Evolutionary conservation across 2,888 invertebrate species (phyloP), one percentile per base, ranked within the genome.

Genomic region (Lydus trimaculatus): DNA sequence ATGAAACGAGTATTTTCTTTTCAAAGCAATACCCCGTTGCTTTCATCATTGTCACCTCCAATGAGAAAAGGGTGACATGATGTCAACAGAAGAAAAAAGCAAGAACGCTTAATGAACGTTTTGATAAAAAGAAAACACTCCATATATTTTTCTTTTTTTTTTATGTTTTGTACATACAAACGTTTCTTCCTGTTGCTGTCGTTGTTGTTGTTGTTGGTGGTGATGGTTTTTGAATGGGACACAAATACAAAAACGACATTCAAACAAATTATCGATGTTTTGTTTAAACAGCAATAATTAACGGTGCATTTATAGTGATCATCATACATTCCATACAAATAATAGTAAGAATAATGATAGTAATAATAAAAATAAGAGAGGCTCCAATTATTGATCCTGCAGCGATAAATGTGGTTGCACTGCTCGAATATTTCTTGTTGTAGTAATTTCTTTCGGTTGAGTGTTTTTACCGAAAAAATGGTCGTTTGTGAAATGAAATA

Each of bases 401-500:
- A 11, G n/a, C 48, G 11, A 48, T 48, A 48, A 20, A 48, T 20
- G 20, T 48, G 20, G 20, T 23, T 48, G 48, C 48, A 43, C 5
- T 43, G 11, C 17, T 15, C 43, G 43, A 43, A 43, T 43, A 43
- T 43, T 43, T 43, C 43, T 43, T 43, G 17, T 43, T 48, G 48
- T 23, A 20, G 20, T 48, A 48, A 48, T 48, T 20, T 48, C 48
- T 48, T 48, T 48, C 8, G 48, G 20, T 48, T 9, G 48, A 48
- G 48, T 48, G 48, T 48, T 48, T 48, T 20, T 48, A 48, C 20
- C 9, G 48, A 48, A 48, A 48, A 20, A 61, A 61, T 61, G 61
- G 61, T 36, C 58, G 58, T 56, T 61, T 31, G n/a, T 17, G 58
- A 61, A 70, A 76, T 76, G 76, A 78, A 75, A 76, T 76, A 76